These are phyloP conservation scores for Coregonus clupeaformis DNA, from an alignment of 2,113 vertebrate species.

Conservation along the genomic window DNA sequence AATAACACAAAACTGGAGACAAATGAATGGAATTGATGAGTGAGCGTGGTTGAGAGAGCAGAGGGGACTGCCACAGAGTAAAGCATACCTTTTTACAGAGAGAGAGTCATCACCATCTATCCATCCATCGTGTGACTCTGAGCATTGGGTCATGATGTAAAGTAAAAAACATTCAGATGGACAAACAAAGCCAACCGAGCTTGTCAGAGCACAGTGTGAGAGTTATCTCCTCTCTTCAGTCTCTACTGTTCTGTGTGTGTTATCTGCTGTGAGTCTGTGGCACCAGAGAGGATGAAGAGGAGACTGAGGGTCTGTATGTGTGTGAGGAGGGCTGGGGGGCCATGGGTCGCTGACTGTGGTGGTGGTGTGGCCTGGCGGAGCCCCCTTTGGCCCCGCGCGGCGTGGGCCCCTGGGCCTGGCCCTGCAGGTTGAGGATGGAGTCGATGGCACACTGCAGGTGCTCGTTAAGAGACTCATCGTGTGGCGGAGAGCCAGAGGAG, in stretches of 20 bases:
- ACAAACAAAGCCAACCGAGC: constrained; percentile 55
- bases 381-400: constrained; percentile 58
- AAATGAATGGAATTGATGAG: neutral
- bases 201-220: constrained; percentile 61
- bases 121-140: constrained; percentile 14
- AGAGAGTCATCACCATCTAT: too few species aligned
- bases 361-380: constrained; percentile 52
- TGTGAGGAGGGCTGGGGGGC: constrained; percentile 66
- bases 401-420: constrained; percentile 68
- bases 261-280: constrained; percentile 95
- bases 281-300: constrained; percentile 79
- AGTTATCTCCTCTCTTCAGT: constrained; percentile 41
- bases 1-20: too few species aligned
- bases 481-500: constrained; percentile 90
- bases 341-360: constrained; percentile 58
- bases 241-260: constrained; percentile 70
- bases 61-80: neutral
- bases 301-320: constrained; percentile 69
- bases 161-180: constrained; percentile 63
- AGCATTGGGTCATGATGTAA: constrained; percentile 40
- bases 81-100: neutral
- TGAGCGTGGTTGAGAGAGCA: neutral
- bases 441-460: constrained; percentile 96
- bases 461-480: constrained; percentile 87
- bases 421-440: constrained; percentile 93